Conservation (phyloP, 2,113 vertebrate species). For the Scartelaos histophorus region DNA sequence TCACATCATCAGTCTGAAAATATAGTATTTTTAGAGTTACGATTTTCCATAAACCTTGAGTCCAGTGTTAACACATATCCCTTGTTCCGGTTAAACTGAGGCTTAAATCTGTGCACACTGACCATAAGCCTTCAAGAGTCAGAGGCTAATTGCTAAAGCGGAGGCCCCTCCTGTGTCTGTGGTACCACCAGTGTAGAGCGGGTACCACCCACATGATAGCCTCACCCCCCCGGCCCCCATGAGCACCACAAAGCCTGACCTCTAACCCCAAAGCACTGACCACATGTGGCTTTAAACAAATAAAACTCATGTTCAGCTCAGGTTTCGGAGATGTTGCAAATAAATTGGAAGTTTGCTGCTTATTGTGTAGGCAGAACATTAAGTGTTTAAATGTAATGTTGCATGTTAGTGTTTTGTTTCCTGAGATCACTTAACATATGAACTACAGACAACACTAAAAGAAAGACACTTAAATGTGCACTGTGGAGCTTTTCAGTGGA, state of each 20-base stretch:
- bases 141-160: constrained; percentile 62
- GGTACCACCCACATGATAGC: constrained; percentile 55
- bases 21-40: too few species aligned
- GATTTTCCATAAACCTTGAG: not conserved
- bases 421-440: too few species aligned
- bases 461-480: too few species aligned
- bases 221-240: constrained; percentile 34
- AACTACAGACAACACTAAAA: too few species aligned
- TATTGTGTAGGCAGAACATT: too few species aligned
- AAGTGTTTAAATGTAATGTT: too few species aligned
- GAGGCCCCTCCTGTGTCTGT: constrained; percentile 52
- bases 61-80: constrained; percentile 1
- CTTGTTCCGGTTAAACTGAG: constrained; percentile 21
- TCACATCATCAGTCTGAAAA: too few species aligned
- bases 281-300: constrained; percentile 16
- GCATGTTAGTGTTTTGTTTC: too few species aligned
- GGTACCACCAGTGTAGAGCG: constrained; percentile 38
- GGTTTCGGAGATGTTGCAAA: not conserved
- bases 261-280: constrained; percentile 55
- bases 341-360: too few species aligned
- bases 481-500: too few species aligned
- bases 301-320: not conserved
- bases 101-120: constrained; percentile 31
- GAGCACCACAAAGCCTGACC: constrained; percentile 61
- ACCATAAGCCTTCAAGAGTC: constrained; percentile 52